These are phyloP conservation scores for Drosophila guanche DNA, from an alignment of 1,140 invertebrate species.

Conservation along the genomic window DNA sequence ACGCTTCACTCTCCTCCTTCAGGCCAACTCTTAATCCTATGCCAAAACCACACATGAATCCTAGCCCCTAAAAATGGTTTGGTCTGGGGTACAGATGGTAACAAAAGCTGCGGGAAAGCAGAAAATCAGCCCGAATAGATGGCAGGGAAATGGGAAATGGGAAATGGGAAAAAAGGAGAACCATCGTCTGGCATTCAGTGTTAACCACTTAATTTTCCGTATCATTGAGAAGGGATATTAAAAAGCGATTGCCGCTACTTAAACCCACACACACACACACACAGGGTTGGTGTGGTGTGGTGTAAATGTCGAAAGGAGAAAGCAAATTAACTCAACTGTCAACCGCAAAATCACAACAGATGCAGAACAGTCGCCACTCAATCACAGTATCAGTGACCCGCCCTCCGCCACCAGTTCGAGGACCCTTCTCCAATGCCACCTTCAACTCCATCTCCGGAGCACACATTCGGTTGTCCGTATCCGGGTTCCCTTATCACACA, in stretches of 20 bases:
- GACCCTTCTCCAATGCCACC: constrained; percentile 22
- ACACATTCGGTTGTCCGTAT: background rate
- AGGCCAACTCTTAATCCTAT: constrained; percentile 14
- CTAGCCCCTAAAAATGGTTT: too few relatives aligned
- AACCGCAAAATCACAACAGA: constrained; percentile 80
- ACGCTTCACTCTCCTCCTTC: background rate
- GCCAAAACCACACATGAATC: constrained; percentile 4
- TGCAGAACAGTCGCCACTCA: constrained; percentile 68
- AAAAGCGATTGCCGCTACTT: constrained; percentile 54
- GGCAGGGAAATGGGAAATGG: too few relatives aligned
- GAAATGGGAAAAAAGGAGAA: background rate
- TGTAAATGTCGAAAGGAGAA: constrained; percentile 1
- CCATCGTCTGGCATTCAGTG: constrained; percentile 36
- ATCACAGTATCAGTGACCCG: constrained; percentile 62
- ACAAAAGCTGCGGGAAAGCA: constrained; percentile 22
- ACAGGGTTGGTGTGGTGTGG: background rate
- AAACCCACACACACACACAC: constrained; percentile 4
- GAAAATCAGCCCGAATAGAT: background rate
- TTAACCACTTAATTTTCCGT: constrained; percentile 78
- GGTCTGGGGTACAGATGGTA: constrained; percentile 35
- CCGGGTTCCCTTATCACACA: constrained; percentile 10
- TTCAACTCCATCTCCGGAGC: background rate
- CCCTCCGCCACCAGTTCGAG: constrained; percentile 40
- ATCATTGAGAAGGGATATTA: constrained; percentile 72
- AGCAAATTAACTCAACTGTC: constrained; percentile 77